Conservation (phyloP, 2,797 vertebrate species). For the Halcyon chelicuti region DNA sequence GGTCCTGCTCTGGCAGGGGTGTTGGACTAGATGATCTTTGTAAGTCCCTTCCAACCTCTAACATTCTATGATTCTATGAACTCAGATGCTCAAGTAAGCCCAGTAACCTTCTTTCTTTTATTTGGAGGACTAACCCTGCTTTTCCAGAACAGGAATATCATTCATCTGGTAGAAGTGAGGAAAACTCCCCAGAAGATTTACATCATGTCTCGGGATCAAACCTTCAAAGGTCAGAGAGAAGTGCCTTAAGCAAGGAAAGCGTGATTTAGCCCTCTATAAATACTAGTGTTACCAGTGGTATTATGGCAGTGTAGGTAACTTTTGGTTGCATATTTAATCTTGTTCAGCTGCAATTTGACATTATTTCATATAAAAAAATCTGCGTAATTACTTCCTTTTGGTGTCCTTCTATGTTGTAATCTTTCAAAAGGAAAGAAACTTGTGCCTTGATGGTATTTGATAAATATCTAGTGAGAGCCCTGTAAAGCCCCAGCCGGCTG, state of each 20-base stretch:
- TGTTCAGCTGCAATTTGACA: background rate
- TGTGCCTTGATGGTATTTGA: background rate
- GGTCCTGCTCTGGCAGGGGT: too few species aligned
- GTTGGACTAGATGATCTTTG: too few species aligned
- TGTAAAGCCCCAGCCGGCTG: background rate
- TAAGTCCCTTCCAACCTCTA: too few species aligned
- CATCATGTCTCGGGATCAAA: background rate
- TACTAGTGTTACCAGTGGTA: constrained; percentile 7
- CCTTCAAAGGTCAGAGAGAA: constrained; percentile 43
- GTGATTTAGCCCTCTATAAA: constrained; percentile 24
- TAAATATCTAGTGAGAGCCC: background rate
- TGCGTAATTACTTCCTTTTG: background rate
- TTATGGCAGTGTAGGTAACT: background rate
- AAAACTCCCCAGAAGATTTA: constrained; percentile 9
- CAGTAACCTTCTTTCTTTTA: background rate
- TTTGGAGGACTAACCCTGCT: background rate
- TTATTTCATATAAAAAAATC: background rate
- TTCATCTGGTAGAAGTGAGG: background rate
- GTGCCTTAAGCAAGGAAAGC: background rate
- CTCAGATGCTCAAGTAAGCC: background rate
- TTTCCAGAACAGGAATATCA: background rate
- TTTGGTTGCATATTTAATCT: background rate
- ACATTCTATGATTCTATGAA: too few species aligned
- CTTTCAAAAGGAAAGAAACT: background rate
- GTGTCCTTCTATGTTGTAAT: background rate